A percentile compares a stretch with the other conserved stretches of the same genome.
These are phyloP conservation scores for Tetramorium simillimum DNA, from an alignment of 1,140 invertebrate genomes.

Conservation along the genomic window DNA sequence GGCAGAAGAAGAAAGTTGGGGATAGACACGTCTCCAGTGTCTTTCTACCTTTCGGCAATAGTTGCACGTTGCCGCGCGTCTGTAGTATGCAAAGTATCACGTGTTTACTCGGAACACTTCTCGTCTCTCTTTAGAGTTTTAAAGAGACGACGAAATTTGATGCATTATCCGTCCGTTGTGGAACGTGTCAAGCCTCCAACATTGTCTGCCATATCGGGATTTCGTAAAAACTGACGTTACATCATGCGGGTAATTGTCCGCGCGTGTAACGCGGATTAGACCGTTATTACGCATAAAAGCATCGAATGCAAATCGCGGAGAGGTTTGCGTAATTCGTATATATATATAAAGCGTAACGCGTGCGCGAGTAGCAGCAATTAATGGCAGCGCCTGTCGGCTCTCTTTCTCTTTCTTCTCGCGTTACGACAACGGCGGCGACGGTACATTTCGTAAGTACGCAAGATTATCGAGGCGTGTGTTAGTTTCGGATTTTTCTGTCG, in stretches of 20 bases:
- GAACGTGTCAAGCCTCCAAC: not conserved
- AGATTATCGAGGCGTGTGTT: constrained; percentile 37
- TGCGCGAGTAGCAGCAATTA: constrained; percentile 70
- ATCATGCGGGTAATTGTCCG: constrained; percentile 23
- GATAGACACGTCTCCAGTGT: constrained; percentile 18
- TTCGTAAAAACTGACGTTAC: constrained; percentile 33
- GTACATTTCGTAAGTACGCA: constrained; percentile 63
- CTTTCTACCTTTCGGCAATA: constrained; percentile 30
- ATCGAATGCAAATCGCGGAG: constrained; percentile 64
- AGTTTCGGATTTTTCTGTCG: constrained; percentile 8
- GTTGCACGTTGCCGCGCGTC: not conserved
- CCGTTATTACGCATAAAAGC: constrained; percentile 59
- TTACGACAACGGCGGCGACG: constrained; percentile 25
- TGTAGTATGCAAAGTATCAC: not conserved
- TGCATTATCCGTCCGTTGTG: not conserved
- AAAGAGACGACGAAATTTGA: constrained; percentile 18
- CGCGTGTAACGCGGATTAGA: constrained; percentile 26
- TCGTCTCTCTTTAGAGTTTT: constrained; percentile 12
- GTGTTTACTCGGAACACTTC: not conserved
- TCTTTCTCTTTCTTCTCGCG: constrained; percentile 42
- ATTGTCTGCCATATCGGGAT: constrained; percentile 25
- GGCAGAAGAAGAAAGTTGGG: constrained; percentile 27
- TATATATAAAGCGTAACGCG: constrained; percentile 70
- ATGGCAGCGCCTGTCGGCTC: constrained; percentile 26
- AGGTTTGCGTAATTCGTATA: constrained; percentile 69